Evolutionary conservation across 2,888 invertebrate genomes (phyloP).

Genomic region (Charanyca ferruginea): DNA sequence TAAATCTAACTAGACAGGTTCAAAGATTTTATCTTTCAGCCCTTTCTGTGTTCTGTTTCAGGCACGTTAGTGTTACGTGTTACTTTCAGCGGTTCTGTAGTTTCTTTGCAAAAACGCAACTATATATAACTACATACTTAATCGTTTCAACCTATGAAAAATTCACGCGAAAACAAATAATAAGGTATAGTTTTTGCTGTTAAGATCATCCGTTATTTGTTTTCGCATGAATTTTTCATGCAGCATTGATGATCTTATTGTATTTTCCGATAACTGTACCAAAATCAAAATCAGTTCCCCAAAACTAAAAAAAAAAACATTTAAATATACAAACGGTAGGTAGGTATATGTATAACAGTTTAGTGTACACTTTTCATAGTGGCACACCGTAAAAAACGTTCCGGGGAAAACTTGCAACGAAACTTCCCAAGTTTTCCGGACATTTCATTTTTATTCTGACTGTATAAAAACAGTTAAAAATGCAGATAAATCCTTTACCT

Average conservation of each 20-base stretch:
- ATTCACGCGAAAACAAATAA: background rate
- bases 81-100: conserved; percentile 28
- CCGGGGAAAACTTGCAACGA: conserved; percentile 19
- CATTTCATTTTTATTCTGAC: conserved; percentile 31
- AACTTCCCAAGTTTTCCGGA: conserved; percentile 18
- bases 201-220: too few species aligned
- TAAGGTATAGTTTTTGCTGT: too few species aligned
- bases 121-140: background rate
- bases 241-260: background rate
- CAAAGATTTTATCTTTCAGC: conserved; percentile 56
- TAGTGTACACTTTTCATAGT: conserved; percentile 8
- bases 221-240: too few species aligned
- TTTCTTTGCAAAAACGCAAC: conserved; percentile 18
- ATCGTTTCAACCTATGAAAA: background rate
- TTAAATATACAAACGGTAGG: background rate
- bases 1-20: conserved; percentile 52
- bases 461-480: conserved; percentile 28
- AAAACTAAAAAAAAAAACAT: background rate
- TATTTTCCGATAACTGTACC: background rate
- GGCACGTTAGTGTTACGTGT: conserved; percentile 43
- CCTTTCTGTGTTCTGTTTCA: conserved; percentile 47
- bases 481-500: conserved; percentile 39
- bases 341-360: background rate
- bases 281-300: background rate
- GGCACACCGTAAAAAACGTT: background rate